Percentiles rank a stretch among this genome's conserved stretches.
phyloP scores from a whole-genome alignment of 1,140 invertebrate genomes.

The Limonius californicus region DNA sequence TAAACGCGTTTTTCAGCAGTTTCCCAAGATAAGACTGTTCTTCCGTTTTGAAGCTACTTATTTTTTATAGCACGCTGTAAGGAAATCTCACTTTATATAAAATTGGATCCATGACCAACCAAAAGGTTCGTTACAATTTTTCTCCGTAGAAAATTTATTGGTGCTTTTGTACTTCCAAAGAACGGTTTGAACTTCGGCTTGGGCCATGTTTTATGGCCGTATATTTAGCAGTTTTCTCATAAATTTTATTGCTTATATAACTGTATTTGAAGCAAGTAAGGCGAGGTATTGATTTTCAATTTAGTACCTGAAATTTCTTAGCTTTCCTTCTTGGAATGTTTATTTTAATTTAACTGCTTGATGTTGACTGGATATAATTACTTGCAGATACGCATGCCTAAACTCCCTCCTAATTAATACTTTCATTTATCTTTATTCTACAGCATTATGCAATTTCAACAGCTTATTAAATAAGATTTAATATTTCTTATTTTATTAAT shows the following conservation, averaged over 20 bases:
- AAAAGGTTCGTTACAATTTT: slow-evolving; percentile 1
- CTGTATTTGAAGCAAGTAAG: background rate
- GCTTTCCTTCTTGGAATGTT: too few relatives aligned
- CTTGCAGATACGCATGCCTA: too few relatives aligned
- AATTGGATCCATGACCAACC: background rate
- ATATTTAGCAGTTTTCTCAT: background rate
- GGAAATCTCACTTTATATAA: background rate
- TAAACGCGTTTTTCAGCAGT: background rate
- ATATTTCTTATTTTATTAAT: too few relatives aligned
- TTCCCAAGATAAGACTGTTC: background rate
- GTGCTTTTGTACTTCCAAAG: background rate
- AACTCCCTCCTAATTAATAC: too few relatives aligned
- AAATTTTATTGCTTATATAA: background rate
- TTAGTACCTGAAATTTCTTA: too few relatives aligned
- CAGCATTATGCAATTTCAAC: too few relatives aligned
- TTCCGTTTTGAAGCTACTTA: background rate
- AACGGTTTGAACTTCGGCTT: background rate
- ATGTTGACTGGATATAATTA: too few relatives aligned
- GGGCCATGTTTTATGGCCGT: background rate
- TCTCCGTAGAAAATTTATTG: background rate
- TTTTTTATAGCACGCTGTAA: background rate
- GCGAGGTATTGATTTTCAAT: background rate
- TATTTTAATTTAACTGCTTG: too few relatives aligned
- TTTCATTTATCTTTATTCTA: too few relatives aligned
- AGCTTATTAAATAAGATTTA: too few relatives aligned